Base-by-base conservation (phyloP, 2,888 invertebrate genomes). In the Cinara cedri region DNA sequence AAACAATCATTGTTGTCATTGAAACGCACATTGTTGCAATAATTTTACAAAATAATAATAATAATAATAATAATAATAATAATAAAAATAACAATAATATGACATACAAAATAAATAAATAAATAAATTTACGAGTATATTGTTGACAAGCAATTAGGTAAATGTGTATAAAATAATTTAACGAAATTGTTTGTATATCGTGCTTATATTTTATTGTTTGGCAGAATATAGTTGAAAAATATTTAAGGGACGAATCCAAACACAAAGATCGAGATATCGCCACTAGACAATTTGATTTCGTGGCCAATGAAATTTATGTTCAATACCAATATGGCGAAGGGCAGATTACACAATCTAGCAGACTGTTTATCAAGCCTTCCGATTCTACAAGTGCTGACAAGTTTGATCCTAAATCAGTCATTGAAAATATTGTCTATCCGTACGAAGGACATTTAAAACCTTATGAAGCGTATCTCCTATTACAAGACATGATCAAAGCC, bases 321-420 rank as follows among this genome's bases (percentile, higher is more conserved):
- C 86, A 89, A 55, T 91, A 89, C 84, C 92, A 92, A 83, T 91
- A 91, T 83, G 89, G 87, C 0, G 87, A 88, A 81, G 90, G 85
- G 26, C 86, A 89, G 82, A 88, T 90, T 4, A 90, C 91, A 0
- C 90, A 90, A 81, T 88, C 90, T 14, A 91, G 89, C 0, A 88
- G 91, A 57, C 88, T 87, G 71, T 93, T 90, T 83, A 86, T 88
- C 2, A 93, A 92, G 83, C 93, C 93, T 0, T 89, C 90, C 8
- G 85, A 34, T 34, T 3, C 90, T 0, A 46, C 16, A 4, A 60
- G n/a, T 9, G 42, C 16, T 1, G 60, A 62, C 14, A 14, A 62
- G 2, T 70, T 78, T 24, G 49, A 51, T 42, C 49, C 57, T 0
- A 14, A 51, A 11, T 51, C 21, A n/a, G 51, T 78, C 13, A 51